Base-by-base conservation (phyloP, 2,888 invertebrate genomes). In the Agrilus biguttatus region DNA sequence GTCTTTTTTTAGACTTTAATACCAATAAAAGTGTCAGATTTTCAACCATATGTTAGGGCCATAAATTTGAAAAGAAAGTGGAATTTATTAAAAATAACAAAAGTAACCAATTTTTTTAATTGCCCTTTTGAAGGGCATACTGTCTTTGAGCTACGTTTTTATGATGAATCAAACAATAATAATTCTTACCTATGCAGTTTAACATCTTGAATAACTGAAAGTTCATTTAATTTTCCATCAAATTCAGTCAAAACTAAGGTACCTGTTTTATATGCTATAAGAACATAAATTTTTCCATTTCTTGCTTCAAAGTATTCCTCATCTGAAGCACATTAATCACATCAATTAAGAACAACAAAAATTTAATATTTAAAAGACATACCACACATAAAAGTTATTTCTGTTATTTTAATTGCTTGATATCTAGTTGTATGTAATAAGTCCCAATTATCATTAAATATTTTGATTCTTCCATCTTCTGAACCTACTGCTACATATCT, bases 401-500 rank as follows among this genome's bases (percentile, higher is more conserved):
- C 58, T 39, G 49, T 55, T 33, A 64, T 55, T 49, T 53, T 60
- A 8, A 60, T 61, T 5, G 62, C 60, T 46, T 57, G 55, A 45
- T 60, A 55, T 19, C 63, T 48, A 13, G 56, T 52, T 28, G 52
- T 50, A 45, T 54, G 56, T 5, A 63, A 45, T 17, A 51, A 51
- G 33, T 58, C 54, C 62, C 62, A 63, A 33, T 55, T 48, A 33
- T 52, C 54, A 5, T 55, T 60, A 43, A 54, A 63, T 21, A 65
- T 51, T 47, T 55, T 54, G 14, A 65, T 51, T 39, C 61, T 51
- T 1, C 65, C 65, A 52, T 63, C 62, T 47, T 62, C 61, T 12
- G 61, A 59, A 8, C 65, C 65, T 8, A 63, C 55, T 36, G 63
- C 64, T 47, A 63, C 59, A 36, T 55, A 59, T 7, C 55, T 49